A percentile compares a stretch with the other conserved stretches of the same genome.
phyloP scores from a whole-genome alignment of 2,113 vertebrate genomes.

The Varanus salvator region DNA sequence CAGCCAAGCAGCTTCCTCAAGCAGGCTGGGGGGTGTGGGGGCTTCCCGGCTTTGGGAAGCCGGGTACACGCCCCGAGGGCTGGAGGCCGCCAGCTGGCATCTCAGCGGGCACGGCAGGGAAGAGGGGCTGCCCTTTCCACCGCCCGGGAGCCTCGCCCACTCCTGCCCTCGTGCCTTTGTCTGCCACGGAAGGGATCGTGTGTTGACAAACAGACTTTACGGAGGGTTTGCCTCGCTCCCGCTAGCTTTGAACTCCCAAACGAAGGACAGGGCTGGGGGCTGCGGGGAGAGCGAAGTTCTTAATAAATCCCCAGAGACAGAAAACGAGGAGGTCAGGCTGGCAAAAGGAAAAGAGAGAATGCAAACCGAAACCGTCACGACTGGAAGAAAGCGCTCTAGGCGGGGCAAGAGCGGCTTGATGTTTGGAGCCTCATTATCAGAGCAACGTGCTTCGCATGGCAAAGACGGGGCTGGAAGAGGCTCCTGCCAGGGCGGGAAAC shows the following conservation, averaged over 20 bases:
- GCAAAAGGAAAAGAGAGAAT: background rate
- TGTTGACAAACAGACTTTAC: constrained; percentile 40
- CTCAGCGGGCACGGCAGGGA: constrained; percentile 16
- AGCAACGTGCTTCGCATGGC: constrained; percentile 45
- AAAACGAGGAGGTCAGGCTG: constrained; percentile 40
- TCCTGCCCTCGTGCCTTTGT: constrained; percentile 36
- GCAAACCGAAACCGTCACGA: constrained; percentile 4
- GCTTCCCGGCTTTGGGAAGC: background rate
- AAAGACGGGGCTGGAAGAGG: constrained; percentile 19
- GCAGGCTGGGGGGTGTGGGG: constrained; percentile 6
- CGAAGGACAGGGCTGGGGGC: no score
- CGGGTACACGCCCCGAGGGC: constrained; percentile 24
- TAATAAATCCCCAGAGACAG: constrained; percentile 45
- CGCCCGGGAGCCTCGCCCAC: constrained; percentile 33
- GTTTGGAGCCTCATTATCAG: constrained; percentile 44
- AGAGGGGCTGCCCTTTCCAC: fast-evolving
- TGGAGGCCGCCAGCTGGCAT: constrained; percentile 40
- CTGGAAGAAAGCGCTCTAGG: constrained; percentile 21
- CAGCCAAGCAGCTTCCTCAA: background rate
- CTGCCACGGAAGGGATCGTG: constrained; percentile 34
- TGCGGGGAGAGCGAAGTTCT: constrained; percentile 17
- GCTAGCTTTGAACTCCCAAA: constrained; percentile 24
- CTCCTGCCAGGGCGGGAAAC: background rate
- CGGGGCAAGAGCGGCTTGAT: constrained; percentile 63
- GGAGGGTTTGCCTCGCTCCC: constrained; percentile 54